Evolutionary conservation across 37 sponge, comb jelly and placozoan species (phyloP), one percentile per base, ranked within the genome.

Genomic region (Agelas oroides): DNA sequence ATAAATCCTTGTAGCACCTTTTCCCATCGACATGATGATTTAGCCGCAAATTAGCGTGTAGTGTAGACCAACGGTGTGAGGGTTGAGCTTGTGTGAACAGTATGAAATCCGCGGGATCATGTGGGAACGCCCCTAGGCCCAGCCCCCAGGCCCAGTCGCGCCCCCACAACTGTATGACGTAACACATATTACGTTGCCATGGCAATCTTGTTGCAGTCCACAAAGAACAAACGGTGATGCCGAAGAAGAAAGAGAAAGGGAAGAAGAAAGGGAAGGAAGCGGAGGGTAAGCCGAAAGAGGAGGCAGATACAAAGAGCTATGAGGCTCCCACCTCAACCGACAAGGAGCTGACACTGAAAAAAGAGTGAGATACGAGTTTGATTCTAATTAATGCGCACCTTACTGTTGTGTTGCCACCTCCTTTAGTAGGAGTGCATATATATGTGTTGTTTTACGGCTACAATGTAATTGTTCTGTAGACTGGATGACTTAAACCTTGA

Each of bases 401-500:
- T 61, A 8, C 8, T 3, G 46, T 46, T 46, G 6, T 12, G 6
- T 46, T 12, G 46, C 46, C 6, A 46, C 46, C n/a, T n/a, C n/a
- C n/a, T n/a, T n/a, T n/a, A n/a, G n/a, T n/a, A n/a, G n/a, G n/a
- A n/a, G n/a, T n/a, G n/a, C n/a, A n/a, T n/a, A n/a, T n/a, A n/a
- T n/a, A n/a, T n/a, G n/a, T n/a, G n/a, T n/a, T n/a, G n/a, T n/a
- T 46, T 46, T 46, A 46, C 8, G 46, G 8, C 46, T 46, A 3
- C 46, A 46, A 3, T 46, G 46, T 46, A 8, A 12, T 12, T 46
- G 6, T 46, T 46, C 46, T 46, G 46, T 56, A 94, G 95, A 65
- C 28, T 94, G 41, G 79, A 77, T 31, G 80, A 66, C 15, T 53
- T 94, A 5, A 66, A 88, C 53, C 33, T 46, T 34, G 95, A 94